Base-by-base conservation (phyloP, 2,888 invertebrate genomes). In the Cephus pulcher region DNA sequence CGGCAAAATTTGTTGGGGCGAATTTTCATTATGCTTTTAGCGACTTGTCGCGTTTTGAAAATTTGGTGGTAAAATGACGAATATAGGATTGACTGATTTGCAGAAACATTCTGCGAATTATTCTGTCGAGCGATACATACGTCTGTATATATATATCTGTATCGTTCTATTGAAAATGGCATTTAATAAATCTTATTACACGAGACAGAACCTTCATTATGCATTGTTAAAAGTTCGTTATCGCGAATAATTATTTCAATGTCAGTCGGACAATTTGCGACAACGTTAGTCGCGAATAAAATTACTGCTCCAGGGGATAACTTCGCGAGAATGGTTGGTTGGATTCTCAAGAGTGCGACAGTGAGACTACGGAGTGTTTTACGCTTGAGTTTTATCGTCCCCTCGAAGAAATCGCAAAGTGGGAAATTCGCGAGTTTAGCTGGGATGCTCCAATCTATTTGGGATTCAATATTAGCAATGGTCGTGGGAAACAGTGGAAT, bases 181-280 rank as follows among this genome's bases (percentile, higher is more conserved):
- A 82, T 81, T 82, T 84, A 85, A 82, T 83, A 87, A 88, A 87
- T 87, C 88, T 89, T 86, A 89, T 90, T 89, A 88, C 86, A 83
- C 84, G 82, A 81, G 82, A 83, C 82, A 79, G 84, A 79, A 82
- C 84, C 81, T 86, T 86, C 87, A 89, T 89, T 88, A 88, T 89
- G 87, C 80, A 80, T 80, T 73, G 75, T 75, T 56, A 56, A 56
- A 89, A 89, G 88, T 89, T 88, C 88, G 89, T 90, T 90, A 89
- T 89, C 87, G 85, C 82, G 85, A 89, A 90, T 89, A 90, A 90
- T 90, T 90, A 89, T 90, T 89, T 90, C 87, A 86, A 89, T 90
- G 89, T 90, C 89, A 88, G 87, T 88, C 87, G 86, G 88, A 89
- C 87, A 87, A 89, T 88, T 89, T 86, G 88, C 88, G 88, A 88